Conservation (phyloP, 2,888 invertebrate genomes). For the Polydrusus tereticollis region DNA sequence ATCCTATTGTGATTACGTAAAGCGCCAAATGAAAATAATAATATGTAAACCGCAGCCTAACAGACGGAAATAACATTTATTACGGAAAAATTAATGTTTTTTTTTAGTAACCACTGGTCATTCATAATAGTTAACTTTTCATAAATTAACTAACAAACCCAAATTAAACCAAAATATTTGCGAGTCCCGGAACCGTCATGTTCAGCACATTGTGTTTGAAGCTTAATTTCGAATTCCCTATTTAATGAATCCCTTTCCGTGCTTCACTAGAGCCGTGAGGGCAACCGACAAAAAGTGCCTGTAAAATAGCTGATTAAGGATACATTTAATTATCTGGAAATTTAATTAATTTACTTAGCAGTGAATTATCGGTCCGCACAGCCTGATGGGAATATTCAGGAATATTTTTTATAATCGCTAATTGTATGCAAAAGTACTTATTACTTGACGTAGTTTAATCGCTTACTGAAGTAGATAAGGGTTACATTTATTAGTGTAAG, state of each 20-base stretch:
- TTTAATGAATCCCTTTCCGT: constrained; percentile 8
- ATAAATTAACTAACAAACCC: not conserved
- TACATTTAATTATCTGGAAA: constrained; percentile 36
- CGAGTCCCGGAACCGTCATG: not conserved
- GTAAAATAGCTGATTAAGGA: constrained; percentile 32
- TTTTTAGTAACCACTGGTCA: no score
- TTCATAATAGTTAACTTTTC: not conserved
- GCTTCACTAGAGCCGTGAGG: constrained; percentile 14
- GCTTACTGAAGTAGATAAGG: no score
- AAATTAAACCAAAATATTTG: not conserved
- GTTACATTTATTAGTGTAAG: no score
- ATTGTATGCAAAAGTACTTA: not conserved
- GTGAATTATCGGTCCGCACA: not conserved
- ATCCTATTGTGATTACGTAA: no score
- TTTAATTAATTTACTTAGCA: constrained; percentile 36
- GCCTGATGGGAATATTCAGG: not conserved
- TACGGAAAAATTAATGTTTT: no score
- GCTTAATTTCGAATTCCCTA: constrained; percentile 8
- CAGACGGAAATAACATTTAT: no score
- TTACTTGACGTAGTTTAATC: not conserved
- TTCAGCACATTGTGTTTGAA: constrained; percentile 9
- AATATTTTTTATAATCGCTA: not conserved
- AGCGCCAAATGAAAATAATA: no score
- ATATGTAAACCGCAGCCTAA: no score
- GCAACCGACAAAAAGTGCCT: constrained; percentile 14